Base-by-base conservation (phyloP, 2,888 invertebrate species). In the Diaprepes abbreviatus region DNA sequence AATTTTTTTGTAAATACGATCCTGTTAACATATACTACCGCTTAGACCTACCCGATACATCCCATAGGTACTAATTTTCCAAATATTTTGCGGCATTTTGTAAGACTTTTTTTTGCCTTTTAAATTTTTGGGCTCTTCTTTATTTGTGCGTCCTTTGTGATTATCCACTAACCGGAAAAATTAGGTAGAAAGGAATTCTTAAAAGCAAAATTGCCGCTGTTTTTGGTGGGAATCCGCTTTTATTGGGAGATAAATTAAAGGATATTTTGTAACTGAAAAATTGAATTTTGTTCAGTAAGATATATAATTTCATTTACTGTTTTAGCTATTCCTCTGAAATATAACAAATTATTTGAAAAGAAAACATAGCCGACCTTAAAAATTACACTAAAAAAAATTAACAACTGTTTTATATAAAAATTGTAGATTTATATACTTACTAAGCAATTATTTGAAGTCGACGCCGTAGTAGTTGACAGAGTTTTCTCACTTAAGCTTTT, bases 161-260 rank as follows among this genome's bases (percentile, higher is more conserved):
- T 60, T 67, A 62, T 67, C 48, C 62, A 62, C 55, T 38, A 62
- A 62, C 60, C 67, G 55, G 60, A 67, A 67, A 66, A 67, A 55
- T 67, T 60, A 43, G 67, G 43, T 48, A 54, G 24, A 50, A 5
- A 64, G 36, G 60, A 54, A 60, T 66, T 17, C 6, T 66, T 52
- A 33, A 58, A 50, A 55, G 43, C 16, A 7, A 10, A 48, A 63
- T 52, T 55, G 40, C 55, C 64, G 55, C 21, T 36, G 33, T 12
- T 36, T 55, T 64, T 50, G 16, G 16, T 45, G 60, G 35, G 31
- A 35, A 60, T 58, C 36, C 10, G 12, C 10, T 14, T 19, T 43
- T 19, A 43, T 14, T 43, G 9, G 9, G 9, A 40, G 17, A 36
- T 12, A 24, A 3, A 3, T 24, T 24, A 24, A 24, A 5, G 24